These are phyloP conservation scores for Zygothrica quintamaculata DNA, from an alignment of 2,888 invertebrate genomes.

Conservation along the genomic window DNA sequence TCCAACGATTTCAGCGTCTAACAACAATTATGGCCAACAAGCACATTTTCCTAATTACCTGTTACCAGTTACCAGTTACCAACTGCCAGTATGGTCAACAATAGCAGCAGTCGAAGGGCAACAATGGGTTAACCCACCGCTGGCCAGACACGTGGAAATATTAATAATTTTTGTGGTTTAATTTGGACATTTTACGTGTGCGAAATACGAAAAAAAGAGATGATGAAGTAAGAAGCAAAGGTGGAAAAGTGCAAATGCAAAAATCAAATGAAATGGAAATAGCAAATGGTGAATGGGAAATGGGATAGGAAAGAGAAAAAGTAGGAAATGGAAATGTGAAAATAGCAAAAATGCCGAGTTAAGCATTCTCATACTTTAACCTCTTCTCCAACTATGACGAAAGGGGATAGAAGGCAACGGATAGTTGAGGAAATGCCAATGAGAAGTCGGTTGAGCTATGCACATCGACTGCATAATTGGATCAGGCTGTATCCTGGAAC, in stretches of 20 bases:
- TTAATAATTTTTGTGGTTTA: slow-evolving; percentile 71
- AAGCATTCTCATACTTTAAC: slow-evolving; percentile 36
- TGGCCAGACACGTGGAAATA: slow-evolving; percentile 51
- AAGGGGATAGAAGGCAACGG: no score
- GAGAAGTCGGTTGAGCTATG: slow-evolving; percentile 32
- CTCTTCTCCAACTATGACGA: no score
- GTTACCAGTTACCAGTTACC: no score
- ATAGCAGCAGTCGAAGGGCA: background rate
- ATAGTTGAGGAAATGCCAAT: slow-evolving; percentile 56
- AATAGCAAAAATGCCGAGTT: slow-evolving; percentile 51
- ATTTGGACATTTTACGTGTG: slow-evolving; percentile 68
- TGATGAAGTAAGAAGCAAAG: slow-evolving; percentile 18
- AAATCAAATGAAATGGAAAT: slow-evolving; percentile 56
- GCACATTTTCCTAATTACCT: slow-evolving; percentile 71
- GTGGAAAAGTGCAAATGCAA: no score
- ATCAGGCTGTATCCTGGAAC: slow-evolving; percentile 22
- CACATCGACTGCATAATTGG: slow-evolving; percentile 70
- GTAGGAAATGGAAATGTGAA: slow-evolving; percentile 60
- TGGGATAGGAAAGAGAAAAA: no score
- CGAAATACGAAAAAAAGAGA: slow-evolving; percentile 58
- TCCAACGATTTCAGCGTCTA: slow-evolving; percentile 14
- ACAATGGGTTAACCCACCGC: slow-evolving; percentile 44
- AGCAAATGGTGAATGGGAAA: no score
- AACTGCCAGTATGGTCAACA: no score
- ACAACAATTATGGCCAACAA: slow-evolving; percentile 67